Conservation (phyloP, 1,140 invertebrate species). For the Papilio helenus region DNA sequence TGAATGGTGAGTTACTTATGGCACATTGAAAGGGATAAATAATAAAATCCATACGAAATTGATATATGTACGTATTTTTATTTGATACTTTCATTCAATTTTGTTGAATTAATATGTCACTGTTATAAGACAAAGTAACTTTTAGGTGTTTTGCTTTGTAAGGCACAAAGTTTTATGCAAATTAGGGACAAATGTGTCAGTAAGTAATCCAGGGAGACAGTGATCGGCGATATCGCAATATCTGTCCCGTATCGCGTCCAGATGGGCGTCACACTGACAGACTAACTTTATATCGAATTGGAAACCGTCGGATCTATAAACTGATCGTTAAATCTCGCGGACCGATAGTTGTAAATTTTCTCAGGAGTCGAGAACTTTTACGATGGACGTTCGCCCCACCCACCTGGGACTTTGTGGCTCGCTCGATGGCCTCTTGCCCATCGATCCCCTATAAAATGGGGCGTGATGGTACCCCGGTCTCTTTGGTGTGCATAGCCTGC, state of each 20-base stretch:
- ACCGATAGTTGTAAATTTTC: conserved; percentile 78
- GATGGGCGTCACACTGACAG: conserved; percentile 64
- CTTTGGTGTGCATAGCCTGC: conserved; percentile 47
- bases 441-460: conserved; percentile 71
- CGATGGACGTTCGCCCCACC: conserved; percentile 70
- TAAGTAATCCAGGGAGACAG: conserved; percentile 2
- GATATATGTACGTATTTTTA: no score
- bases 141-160: not conserved
- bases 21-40: no score
- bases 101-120: no score
- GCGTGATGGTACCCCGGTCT: conserved; percentile 58
- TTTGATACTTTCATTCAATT: no score
- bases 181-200: not conserved
- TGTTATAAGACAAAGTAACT: not conserved
- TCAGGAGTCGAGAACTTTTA: conserved; percentile 71
- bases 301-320: conserved; percentile 77
- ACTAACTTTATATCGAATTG: conserved; percentile 73
- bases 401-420: conserved; percentile 73
- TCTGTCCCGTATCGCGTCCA: conserved; percentile 52
- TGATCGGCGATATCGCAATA: conserved; percentile 14
- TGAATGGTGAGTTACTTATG: not conserved
- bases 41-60: no score
- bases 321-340: conserved; percentile 78
- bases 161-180: no score
- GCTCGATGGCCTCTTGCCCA: conserved; percentile 61